These are phyloP conservation scores for Sylvicola fuscatus DNA, from an alignment of 2,888 invertebrate species.

Conservation along the genomic window DNA sequence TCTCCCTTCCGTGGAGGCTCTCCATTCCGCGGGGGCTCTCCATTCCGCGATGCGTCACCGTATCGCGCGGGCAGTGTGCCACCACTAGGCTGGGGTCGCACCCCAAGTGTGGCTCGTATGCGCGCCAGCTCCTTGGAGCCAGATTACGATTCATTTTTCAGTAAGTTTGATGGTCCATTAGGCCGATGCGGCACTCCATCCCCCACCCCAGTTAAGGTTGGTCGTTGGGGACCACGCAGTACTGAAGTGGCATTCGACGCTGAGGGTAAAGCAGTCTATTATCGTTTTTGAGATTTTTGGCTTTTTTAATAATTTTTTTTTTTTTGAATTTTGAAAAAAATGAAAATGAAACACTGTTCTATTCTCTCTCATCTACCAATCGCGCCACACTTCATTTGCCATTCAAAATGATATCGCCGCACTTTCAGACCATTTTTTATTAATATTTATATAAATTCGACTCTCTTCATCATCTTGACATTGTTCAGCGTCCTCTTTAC, in stretches of 20 bases:
- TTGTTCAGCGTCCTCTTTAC: too few relatives aligned
- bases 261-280: slow-evolving; percentile 33
- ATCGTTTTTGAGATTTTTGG: neutral
- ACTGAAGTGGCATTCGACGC: slow-evolving; percentile 52
- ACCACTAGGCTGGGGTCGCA: slow-evolving; percentile 10
- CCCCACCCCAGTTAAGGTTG: slow-evolving; percentile 51
- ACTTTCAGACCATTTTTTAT: too few relatives aligned
- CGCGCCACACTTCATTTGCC: too few relatives aligned
- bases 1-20: too few relatives aligned
- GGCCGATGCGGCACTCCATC: slow-evolving; percentile 32
- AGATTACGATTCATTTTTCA: slow-evolving; percentile 13
- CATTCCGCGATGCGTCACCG: neutral
- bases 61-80: slow-evolving; percentile 16
- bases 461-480: too few relatives aligned
- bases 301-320: neutral
- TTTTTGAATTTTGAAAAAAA: neutral
- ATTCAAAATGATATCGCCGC: too few relatives aligned
- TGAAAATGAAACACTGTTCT: too few relatives aligned
- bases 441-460: too few relatives aligned
- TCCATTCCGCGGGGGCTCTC: neutral
- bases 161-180: slow-evolving; percentile 15
- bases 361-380: too few relatives aligned
- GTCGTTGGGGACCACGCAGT: slow-evolving; percentile 45
- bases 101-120: slow-evolving; percentile 9
- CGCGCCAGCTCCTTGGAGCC: slow-evolving; percentile 23